A percentile compares a stretch with the other conserved stretches of the same genome.
phyloP scores from a whole-genome alignment of 2,113 vertebrate species.

The Martes martes region DNA sequence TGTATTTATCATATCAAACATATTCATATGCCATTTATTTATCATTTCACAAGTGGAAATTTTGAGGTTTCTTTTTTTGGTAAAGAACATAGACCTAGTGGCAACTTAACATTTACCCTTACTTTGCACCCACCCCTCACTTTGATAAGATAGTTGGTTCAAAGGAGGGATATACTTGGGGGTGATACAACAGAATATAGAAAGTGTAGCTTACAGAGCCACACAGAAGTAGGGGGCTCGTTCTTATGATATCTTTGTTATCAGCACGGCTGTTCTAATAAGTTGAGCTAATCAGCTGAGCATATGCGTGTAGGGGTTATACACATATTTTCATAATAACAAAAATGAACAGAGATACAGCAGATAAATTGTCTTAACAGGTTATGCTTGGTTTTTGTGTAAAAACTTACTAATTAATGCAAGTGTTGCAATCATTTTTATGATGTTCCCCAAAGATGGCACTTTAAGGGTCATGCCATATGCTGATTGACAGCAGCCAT shows the following conservation, averaged over 20 bases:
- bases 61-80: slow-evolving; percentile 15
- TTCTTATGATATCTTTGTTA: not conserved
- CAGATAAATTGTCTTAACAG: slow-evolving; percentile 79
- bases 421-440: slow-evolving; percentile 73
- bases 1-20: slow-evolving; percentile 5
- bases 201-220: not conserved
- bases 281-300: not conserved
- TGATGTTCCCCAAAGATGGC: slow-evolving; percentile 77
- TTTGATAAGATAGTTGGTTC: not conserved
- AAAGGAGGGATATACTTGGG: not conserved
- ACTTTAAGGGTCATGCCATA: slow-evolving; percentile 81
- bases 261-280: not conserved
- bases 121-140: not conserved
- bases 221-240: not conserved
- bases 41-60: not conserved
- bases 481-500: slow-evolving; percentile 88
- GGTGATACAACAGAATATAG: not conserved
- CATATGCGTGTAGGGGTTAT: not conserved
- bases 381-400: slow-evolving; percentile 77
- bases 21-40: not conserved
- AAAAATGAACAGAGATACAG: slow-evolving; percentile 59
- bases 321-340: not conserved
- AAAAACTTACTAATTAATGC: slow-evolving; percentile 85
- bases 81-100: not conserved
- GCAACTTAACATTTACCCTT: slow-evolving; percentile 8